Percentiles rank a stretch among this genome's conserved stretches.
phyloP scores from a whole-genome alignment of 2,888 invertebrate genomes.

The Pristionchus exspectatus region DNA sequence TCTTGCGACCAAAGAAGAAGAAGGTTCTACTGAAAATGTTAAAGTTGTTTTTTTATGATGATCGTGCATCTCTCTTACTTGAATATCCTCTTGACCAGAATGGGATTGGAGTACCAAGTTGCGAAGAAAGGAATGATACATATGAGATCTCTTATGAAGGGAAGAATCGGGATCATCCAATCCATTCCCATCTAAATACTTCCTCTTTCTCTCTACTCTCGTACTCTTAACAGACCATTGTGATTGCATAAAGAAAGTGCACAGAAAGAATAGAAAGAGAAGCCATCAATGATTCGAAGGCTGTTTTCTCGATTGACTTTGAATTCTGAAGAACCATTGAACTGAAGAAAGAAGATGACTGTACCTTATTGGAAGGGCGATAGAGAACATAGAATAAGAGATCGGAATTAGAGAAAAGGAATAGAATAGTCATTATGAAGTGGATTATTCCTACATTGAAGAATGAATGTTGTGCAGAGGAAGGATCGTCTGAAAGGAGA shows the following conservation, averaged over 20 bases:
- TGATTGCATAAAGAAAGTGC: not conserved
- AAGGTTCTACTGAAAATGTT: not conserved
- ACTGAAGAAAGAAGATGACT: not conserved
- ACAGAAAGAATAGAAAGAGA: not conserved
- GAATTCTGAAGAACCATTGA: not conserved
- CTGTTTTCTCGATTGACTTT: not conserved
- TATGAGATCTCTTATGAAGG: not conserved
- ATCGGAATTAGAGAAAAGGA: slow-evolving; percentile 1
- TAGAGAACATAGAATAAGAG: not conserved
- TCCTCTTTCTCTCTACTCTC: not conserved
- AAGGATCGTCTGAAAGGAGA: not conserved
- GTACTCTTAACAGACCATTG: not conserved
- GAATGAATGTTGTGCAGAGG: not conserved
- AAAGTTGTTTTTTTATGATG: not conserved
- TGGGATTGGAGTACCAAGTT: not conserved
- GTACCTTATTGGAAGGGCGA: not conserved
- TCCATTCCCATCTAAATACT: not conserved
- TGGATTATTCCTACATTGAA: not conserved
- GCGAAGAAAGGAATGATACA: not conserved
- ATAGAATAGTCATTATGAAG: not conserved
- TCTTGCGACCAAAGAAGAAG: not conserved
- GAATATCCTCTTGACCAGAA: not conserved
- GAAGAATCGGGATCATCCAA: not conserved
- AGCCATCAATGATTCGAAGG: not conserved
- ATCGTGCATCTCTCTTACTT: not conserved